A percentile compares a stretch with the other conserved stretches of the same genome.
Evolutionary conservation across 1,140 invertebrate species (phyloP).

Genomic region (Penaeus chinensis): DNA sequence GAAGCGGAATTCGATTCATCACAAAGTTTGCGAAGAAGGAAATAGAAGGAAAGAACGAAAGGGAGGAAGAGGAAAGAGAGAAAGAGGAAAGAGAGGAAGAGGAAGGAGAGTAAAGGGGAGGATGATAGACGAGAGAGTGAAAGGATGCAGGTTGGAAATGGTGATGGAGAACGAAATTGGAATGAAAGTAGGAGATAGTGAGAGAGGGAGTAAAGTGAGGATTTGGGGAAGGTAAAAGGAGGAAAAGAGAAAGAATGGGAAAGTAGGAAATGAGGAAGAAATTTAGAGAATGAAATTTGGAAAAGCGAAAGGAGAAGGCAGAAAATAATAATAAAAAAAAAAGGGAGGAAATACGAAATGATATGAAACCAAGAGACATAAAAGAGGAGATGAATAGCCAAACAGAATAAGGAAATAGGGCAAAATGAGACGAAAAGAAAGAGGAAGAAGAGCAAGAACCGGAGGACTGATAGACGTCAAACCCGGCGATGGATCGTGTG

Average conservation of each 20-base stretch:
- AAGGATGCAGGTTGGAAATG: not conserved
- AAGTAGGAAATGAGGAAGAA: not conserved
- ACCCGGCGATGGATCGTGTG: too few species aligned
- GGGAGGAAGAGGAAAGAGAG: slow-evolving; percentile 21
- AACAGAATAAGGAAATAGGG: not conserved
- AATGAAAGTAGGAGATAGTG: not conserved
- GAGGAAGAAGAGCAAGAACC: not conserved
- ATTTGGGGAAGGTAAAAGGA: not conserved
- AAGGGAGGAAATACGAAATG: not conserved
- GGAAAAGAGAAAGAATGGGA: slow-evolving; percentile 9
- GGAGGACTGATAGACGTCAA: too few species aligned
- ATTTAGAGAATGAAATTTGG: not conserved
- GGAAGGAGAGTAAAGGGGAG: not conserved
- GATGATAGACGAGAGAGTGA: too few species aligned
- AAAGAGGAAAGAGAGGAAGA: not conserved
- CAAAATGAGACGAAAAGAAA: not conserved
- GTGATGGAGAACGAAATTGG: not conserved
- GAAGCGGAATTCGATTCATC: too few species aligned
- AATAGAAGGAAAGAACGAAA: not conserved
- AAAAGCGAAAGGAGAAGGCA: not conserved
- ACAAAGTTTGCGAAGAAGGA: not conserved
- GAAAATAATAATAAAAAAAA: not conserved
- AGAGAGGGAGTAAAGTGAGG: not conserved
- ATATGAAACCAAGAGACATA: not conserved
- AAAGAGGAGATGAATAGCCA: not conserved